Base-by-base conservation (phyloP, 2,888 invertebrate genomes). In the Epistrophella euchroma region DNA sequence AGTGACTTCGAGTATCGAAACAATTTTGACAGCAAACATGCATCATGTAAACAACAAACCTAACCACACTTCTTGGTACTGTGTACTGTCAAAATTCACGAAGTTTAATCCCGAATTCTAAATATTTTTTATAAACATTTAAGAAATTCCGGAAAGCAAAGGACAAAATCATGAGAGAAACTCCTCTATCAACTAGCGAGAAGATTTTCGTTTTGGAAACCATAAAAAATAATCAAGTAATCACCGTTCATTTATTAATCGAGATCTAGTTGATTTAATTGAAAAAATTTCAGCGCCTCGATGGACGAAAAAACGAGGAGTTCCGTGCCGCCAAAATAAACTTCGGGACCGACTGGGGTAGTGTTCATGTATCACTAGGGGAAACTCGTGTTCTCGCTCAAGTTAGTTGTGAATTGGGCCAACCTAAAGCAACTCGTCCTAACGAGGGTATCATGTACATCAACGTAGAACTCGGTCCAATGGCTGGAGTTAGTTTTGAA, bases 401-500 rank as follows among this genome's bases (percentile, higher is more conserved):
- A 93, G 97, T 97, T 5, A 96, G 97, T 6, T 97, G 97, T 93
- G 97, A 98, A 92, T 94, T 99, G 40, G 95, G 96, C 68, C 95
- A 95, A 88, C 98, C 98, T 0, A 97, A 97, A 92, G 94, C 96
- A 43, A 95, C 96, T 0, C 93, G 98, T 52, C 97, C 98, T 0
- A 97, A 96, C 91, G 98, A 99, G 92, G 98, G 98, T 1, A 94
- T 96, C 86, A 91, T 99, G 17, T 95, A 94, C 89, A 94, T 98
- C 43, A 97, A 98, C 93, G 95, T 98, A 1, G 98, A 98, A 91
- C 93, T 98, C 55, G 96, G 96, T 88, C 96, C 97, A 2, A 95
- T 98, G 95, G 97, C 97, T 1, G 96, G 97, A 2, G 96, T 97
- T 3, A 95, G 96, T 89, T 97, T 97, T 92, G 98, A 98, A 91